These are phyloP conservation scores for Strigamia crassipes DNA, from an alignment of 2,888 invertebrate genomes.

Conservation along the genomic window DNA sequence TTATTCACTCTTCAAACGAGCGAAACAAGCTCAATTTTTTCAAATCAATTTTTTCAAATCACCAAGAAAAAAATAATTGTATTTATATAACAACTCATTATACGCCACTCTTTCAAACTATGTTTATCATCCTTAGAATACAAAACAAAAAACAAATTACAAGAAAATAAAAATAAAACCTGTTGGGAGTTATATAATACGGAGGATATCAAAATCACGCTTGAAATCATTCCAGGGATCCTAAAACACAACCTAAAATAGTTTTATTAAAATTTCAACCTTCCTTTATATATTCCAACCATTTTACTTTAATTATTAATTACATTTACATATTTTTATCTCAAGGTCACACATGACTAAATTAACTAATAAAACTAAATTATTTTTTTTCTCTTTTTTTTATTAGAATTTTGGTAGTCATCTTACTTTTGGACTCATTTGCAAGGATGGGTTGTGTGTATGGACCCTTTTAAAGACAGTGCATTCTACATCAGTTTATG, in stretches of 20 bases:
- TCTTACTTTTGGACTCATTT: conserved; percentile 42
- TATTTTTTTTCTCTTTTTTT: background rate
- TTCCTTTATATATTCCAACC: background rate
- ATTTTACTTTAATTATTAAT: background rate
- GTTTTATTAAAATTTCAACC: too few species aligned
- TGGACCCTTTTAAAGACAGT: conserved; percentile 38
- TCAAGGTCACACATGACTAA: background rate
- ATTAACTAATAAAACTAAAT: background rate
- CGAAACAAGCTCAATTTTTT: background rate
- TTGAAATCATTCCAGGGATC: background rate
- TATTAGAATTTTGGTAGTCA: background rate
- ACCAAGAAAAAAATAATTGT: background rate
- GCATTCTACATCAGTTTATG: conserved; percentile 40
- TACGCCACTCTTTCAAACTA: background rate
- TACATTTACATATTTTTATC: background rate
- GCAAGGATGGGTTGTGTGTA: conserved; percentile 40
- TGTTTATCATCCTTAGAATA: background rate
- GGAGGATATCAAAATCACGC: conserved; percentile 25
- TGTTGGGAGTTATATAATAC: conserved; percentile 24
- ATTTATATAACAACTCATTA: background rate
- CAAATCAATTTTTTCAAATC: background rate
- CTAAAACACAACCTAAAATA: conserved; percentile 25
- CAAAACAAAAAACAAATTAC: background rate
- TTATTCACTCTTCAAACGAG: background rate
- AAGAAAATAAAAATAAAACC: background rate